Evolutionary conservation across 1,140 invertebrate genomes (phyloP).

Genomic region (Harpegnathos saltator): DNA sequence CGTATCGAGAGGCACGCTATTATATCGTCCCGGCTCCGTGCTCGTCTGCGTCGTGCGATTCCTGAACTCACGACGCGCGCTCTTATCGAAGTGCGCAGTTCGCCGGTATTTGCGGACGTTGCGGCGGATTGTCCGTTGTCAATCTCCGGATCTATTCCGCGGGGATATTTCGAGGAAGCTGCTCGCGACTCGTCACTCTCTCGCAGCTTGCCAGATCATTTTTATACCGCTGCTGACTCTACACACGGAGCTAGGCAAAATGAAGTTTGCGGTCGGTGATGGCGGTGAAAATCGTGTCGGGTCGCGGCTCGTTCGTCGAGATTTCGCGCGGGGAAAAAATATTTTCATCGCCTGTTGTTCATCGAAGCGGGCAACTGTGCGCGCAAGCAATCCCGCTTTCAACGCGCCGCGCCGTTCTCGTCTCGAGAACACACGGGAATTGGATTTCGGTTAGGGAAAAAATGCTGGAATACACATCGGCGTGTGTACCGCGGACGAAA

Average conservation of each 20-base stretch:
- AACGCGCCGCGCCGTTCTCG: not conserved
- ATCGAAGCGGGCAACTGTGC: not conserved
- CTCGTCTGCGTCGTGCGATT: constrained; percentile 11
- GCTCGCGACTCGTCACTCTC: no score
- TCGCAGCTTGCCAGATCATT: no score
- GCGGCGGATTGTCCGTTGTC: not conserved
- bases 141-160: not conserved
- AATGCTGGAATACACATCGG: constrained; percentile 28
- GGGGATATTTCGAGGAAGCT: no score
- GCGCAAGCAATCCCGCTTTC: not conserved
- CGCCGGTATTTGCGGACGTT: not conserved
- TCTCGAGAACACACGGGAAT: constrained; percentile 58
- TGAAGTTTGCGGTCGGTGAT: no score
- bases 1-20: not conserved
- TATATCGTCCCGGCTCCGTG: no score
- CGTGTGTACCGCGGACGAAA: constrained; percentile 24
- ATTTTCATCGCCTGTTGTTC: no score
- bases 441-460: constrained; percentile 69
- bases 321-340: no score
- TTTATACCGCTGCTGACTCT: no score
- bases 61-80: not conserved
- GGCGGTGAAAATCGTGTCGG: no score
- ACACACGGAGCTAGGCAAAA: no score
- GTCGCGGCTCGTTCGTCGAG: no score
- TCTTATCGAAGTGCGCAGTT: not conserved